Percentiles rank a stretch among this genome's conserved stretches.
These are phyloP conservation scores for Pedetes capensis DNA, from an alignment of 2,113 vertebrate genomes.

Conservation along the genomic window DNA sequence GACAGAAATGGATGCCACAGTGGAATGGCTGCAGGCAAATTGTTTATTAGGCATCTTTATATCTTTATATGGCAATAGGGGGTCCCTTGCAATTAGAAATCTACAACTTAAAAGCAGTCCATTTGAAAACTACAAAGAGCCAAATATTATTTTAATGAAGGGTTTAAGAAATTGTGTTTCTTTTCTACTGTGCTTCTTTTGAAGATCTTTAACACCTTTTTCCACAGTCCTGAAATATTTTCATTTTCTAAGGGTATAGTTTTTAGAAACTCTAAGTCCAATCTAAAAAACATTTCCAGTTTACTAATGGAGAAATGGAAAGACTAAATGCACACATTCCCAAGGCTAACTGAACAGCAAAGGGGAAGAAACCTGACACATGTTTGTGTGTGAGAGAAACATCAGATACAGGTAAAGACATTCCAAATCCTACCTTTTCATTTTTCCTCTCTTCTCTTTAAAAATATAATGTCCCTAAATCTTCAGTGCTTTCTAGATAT, in stretches of 20 bases:
- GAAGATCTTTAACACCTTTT: background rate
- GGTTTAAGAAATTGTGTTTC: background rate
- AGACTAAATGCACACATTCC: background rate
- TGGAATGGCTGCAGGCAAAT: too few relatives aligned
- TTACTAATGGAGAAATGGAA: background rate
- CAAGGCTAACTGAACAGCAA: background rate
- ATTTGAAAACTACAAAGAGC: background rate
- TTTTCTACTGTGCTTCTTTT: background rate
- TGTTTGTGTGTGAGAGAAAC: background rate
- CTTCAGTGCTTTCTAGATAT: background rate
- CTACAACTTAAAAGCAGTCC: background rate
- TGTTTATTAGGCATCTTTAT: background rate
- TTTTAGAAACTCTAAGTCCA: background rate
- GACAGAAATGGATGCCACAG: too few relatives aligned
- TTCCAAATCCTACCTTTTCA: background rate
- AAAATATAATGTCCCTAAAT: background rate
- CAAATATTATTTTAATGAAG: background rate
- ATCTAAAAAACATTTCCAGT: background rate
- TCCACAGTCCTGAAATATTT: constrained; percentile 2
- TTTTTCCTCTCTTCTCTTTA: constrained; percentile 18
- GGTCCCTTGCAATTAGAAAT: background rate
- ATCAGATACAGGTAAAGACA: background rate
- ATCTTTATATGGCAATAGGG: background rate
- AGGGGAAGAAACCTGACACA: background rate
- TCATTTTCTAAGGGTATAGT: background rate